phyloP scores from a whole-genome alignment of 2,888 invertebrate species.

The Epistrophella euchroma region DNA sequence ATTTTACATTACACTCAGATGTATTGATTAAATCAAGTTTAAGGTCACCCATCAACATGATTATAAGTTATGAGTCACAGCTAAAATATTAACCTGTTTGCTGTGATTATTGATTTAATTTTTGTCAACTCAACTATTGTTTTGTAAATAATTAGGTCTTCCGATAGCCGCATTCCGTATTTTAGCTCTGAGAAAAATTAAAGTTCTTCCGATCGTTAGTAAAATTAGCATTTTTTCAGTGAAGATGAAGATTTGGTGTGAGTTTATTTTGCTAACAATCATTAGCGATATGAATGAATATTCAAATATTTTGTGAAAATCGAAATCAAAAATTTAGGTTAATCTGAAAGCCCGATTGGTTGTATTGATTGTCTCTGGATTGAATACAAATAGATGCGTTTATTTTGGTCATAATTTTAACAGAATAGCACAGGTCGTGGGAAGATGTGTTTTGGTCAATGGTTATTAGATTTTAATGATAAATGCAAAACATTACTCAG shows the following conservation, averaged over 20 bases:
- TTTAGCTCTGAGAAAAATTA: constrained; percentile 9
- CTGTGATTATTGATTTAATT: neutral
- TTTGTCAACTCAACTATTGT: constrained; percentile 5
- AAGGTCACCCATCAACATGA: constrained; percentile 1
- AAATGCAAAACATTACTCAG: constrained; percentile 1
- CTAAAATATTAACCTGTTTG: neutral
- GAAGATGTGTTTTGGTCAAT: constrained; percentile 35
- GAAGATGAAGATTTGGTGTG: neutral
- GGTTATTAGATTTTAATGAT: constrained; percentile 7
- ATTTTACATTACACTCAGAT: neutral
- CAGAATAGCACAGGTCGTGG: constrained; percentile 17
- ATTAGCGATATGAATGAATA: constrained; percentile 20
- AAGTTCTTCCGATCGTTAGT: constrained; percentile 25
- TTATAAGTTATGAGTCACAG: neutral
- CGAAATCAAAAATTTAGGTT: constrained; percentile 32
- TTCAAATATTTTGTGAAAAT: constrained; percentile 35
- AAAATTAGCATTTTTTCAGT: constrained; percentile 10
- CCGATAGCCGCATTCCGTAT: neutral
- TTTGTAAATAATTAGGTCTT: constrained; percentile 4
- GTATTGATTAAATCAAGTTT: constrained; percentile 19
- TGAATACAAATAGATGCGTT: neutral
- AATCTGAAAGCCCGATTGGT: constrained; percentile 9
- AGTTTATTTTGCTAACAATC: neutral
- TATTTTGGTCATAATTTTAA: constrained; percentile 15
- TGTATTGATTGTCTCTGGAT: neutral